These are phyloP conservation scores for Nyctibius grandis DNA, from an alignment of 2,797 vertebrate genomes.

Conservation along the genomic window DNA sequence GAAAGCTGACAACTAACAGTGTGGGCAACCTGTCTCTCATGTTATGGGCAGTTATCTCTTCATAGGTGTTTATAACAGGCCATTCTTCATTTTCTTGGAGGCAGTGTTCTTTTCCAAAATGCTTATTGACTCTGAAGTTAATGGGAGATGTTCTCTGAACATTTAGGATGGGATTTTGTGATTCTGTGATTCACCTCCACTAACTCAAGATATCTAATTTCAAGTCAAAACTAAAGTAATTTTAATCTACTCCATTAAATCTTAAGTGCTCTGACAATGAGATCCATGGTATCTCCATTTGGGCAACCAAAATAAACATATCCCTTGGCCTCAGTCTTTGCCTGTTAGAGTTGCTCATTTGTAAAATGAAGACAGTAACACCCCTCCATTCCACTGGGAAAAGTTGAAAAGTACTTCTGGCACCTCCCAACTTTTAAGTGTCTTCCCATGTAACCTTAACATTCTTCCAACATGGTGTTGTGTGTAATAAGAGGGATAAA, in stretches of 20 bases:
- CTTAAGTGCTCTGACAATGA: background rate
- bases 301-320: background rate
- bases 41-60: background rate
- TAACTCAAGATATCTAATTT: background rate
- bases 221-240: background rate
- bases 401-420: background rate
- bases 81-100: background rate
- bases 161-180: background rate
- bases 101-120: background rate
- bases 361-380: background rate
- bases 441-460: background rate
- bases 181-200: background rate
- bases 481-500: background rate
- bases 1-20: fast-evolving
- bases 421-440: background rate
- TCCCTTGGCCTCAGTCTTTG: background rate
- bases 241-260: background rate
- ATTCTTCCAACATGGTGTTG: background rate
- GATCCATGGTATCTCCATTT: background rate
- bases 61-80: background rate
- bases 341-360: background rate
- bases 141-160: background rate
- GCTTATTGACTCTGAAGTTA: background rate
- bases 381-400: background rate
- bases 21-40: background rate